Evolutionary conservation across 2,888 invertebrate genomes (phyloP), one percentile per base, ranked within the genome.

Genomic region (Ceratothoa steindachneri): DNA sequence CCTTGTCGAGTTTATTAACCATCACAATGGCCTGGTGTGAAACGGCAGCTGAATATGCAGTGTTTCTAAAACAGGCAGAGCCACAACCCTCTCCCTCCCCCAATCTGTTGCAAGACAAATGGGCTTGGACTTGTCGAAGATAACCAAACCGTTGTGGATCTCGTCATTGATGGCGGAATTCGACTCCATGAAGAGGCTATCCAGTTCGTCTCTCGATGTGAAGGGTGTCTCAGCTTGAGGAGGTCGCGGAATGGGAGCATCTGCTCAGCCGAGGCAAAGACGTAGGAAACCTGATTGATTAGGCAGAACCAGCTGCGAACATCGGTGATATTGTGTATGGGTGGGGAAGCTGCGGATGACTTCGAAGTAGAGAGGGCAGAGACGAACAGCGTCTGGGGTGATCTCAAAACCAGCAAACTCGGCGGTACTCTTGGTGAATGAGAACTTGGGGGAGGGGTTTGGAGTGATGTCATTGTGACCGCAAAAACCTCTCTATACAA

Each of bases 101-200:
- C 71, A 67, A 60, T 74, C 74, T 30, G 74, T 74, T 12, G 71
- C 74, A 15, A 67, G n/a, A 53, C 74, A 74, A 3, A 67, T 71
- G 1, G 74, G 74, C 29, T 30, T 66, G 19, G 12, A 22, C n/a
- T 41, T 64, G 52, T 70, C 70, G n/a, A 51, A 72, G 19, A 67
- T 67, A 4, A 22, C 5, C 9, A 73, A 69, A 12, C 69, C 70
- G n/a, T 70, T 29, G 22, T 65, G 12, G 41, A 73, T 65, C 28
- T 64, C 65, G n/a, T 19, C 5, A 12, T 65, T 28, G 65, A 73
- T 73, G 41, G 41, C 66, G 12, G 3, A 9, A 27, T 71, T 74
- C 0, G 74, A 71, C n/a, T 74, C 27, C 19, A 67, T 67, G 28
- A 74, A 71, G 9, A 30, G 22, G 1, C 27, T 29, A 52, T 60